These are phyloP conservation scores for Plusia festucae DNA, from an alignment of 2,888 invertebrate genomes.

Conservation along the genomic window DNA sequence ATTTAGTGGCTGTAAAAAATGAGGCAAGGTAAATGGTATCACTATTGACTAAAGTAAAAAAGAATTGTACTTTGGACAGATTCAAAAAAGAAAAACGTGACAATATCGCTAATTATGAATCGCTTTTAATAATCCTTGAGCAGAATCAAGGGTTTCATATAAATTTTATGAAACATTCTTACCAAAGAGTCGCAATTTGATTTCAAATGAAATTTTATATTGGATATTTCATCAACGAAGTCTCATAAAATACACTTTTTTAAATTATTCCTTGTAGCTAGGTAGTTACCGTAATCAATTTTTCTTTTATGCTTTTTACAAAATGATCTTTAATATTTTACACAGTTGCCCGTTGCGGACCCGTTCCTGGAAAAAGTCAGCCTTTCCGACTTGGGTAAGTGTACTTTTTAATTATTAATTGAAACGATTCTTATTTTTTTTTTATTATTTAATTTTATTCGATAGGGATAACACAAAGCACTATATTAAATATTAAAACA, in stretches of 20 bases:
- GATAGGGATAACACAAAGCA: no score
- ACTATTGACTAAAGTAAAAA: neutral
- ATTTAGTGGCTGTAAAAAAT: neutral
- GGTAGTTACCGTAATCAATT: neutral
- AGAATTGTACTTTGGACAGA: neutral
- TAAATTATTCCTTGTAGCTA: no score
- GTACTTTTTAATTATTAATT: constrained; percentile 8
- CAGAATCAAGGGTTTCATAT: neutral
- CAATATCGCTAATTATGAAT: neutral
- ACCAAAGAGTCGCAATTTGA: no score
- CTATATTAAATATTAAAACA: no score
- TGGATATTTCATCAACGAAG: no score
- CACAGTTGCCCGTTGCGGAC: constrained; percentile 96
- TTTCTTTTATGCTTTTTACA: neutral
- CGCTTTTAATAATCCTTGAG: neutral
- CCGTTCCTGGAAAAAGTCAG: constrained; percentile 96
- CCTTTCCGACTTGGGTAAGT: constrained; percentile 83
- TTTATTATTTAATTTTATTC: no score
- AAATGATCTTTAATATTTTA: constrained; percentile 6
- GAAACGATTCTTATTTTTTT: no score
- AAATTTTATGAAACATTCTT: no score
- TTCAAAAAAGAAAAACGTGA: neutral
- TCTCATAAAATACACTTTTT: no score
- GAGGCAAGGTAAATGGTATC: neutral
- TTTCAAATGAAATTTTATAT: no score